Percentiles rank a stretch among this genome's conserved stretches.
These are phyloP conservation scores for Trichosurus vulpecula DNA, from an alignment of 2,797 vertebrate species.

Conservation along the genomic window DNA sequence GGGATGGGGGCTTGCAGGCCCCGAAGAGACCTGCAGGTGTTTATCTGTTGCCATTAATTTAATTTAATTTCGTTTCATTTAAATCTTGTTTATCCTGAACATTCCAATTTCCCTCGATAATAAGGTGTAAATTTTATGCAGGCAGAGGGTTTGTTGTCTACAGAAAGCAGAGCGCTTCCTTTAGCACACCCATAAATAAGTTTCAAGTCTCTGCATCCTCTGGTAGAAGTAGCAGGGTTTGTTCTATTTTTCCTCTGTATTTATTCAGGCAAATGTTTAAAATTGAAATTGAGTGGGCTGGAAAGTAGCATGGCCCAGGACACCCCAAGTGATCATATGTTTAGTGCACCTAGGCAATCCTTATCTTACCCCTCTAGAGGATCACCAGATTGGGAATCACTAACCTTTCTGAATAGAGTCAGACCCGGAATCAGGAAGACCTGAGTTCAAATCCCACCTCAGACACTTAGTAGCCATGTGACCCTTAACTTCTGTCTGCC, in stretches of 20 bases:
- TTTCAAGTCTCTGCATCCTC: constrained; percentile 7
- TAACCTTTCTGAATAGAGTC: constrained; percentile 12
- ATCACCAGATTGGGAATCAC: constrained; percentile 10
- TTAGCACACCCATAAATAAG: constrained; percentile 17
- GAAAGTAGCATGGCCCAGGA: constrained; percentile 7
- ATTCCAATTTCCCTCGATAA: constrained; percentile 42
- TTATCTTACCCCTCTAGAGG: background rate
- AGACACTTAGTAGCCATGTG: background rate
- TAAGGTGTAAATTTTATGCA: constrained; percentile 22
- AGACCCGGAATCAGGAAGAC: background rate
- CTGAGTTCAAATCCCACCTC: background rate
- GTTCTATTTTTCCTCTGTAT: background rate
- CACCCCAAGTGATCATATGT: constrained; percentile 9
- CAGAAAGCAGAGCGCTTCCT: background rate
- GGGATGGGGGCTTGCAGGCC: background rate
- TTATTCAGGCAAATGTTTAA: constrained; percentile 22
- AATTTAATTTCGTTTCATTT: constrained; percentile 29
- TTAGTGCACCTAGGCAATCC: background rate
- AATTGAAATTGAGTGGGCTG: background rate
- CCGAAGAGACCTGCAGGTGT: background rate
- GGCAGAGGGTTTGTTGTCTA: background rate
- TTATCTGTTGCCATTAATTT: constrained; percentile 30
- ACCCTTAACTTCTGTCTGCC: background rate
- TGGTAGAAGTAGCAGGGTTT: background rate
- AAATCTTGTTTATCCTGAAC: constrained; percentile 47